Evolutionary conservation across 2,888 invertebrate species (phyloP), one percentile per base, ranked within the genome.

Genomic region (Diabrotica balteata): DNA sequence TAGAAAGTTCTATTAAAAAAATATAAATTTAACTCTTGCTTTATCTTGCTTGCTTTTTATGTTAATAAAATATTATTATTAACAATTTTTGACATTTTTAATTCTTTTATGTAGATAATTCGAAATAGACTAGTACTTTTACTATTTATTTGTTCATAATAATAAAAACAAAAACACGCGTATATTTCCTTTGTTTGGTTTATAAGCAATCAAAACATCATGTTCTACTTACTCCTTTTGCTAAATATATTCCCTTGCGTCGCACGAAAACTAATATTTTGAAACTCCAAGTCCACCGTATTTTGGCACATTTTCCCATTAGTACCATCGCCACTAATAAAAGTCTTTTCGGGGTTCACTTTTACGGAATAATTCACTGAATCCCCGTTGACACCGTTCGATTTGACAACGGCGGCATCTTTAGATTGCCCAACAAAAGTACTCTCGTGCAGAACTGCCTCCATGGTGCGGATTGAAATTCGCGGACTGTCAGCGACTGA

Each of bases 191-290:
- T 51, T 51, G n/a, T 51, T n/a, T 7, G n/a, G 9, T 49, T 51
- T 51, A 51, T n/a, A 51, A 51, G 8, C n/a, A 11, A 51, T 8
- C 32, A 51, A 51, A 17, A 51, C n/a, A n/a, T n/a, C 8, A 53
- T 53, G 22, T 2, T 8, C 8, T 54, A 67, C 72, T 72, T 67
- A 72, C 72, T 67, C 57, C 63, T 66, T 58, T 69, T 71, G 8
- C 57, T 63, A 10, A 75, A 71, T n/a, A 77, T 47, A 17, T 65
- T 92, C 73, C 93, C 93, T 67, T 91, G 84, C 49, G 88, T 88
- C 17, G 93, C 93, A 0, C 88, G 90, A 78, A 91, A 92, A 0
- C 88, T 88, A 71, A 94, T 87, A 78, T 93, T 89, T 68, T 90
- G 89, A 82, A 94, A 94, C 73, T 88, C 87, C 71, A 94, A 89